Evolutionary conservation across 2,888 invertebrate species (phyloP), one percentile per base, ranked within the genome.

Genomic region (Sepiola atlantica): DNA sequence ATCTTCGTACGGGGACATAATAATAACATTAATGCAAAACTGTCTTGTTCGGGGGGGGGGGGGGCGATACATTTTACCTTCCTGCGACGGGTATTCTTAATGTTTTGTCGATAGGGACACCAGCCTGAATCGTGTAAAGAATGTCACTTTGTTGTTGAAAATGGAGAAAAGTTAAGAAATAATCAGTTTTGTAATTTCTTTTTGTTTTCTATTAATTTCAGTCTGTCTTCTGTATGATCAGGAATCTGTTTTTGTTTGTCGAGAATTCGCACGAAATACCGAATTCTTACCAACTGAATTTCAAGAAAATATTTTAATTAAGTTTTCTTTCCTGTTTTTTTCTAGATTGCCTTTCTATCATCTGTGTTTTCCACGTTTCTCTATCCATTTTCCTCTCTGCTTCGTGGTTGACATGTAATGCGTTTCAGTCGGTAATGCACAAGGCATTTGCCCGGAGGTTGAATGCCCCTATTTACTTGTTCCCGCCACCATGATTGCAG

Each of bases 231-330:
- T 32, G 0, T 16, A 12, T 61, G 0, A 61, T 21, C 61, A 61
- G 8, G 10, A 16, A 16, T 77, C 12, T n/a, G 6, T 77, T 77
- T n/a, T 77, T n/a, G 16, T 77, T 77, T n/a, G 16, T 77, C 14
- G 14, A 77, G n/a, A 32, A 14, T n/a, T 77, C 32, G 4, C 77
- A 77, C 16, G n/a, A 77, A 77, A 77, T 77, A n/a, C n/a, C 77
- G 18, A 77, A n/a, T 77, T 77, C 77, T 77, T 77, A 77, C 32
- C 77, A 77, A 77, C n/a, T n/a, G n/a, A 77, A 77, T 77, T 18
- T 77, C n/a, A n/a, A n/a, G 77, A 77, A 77, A 77, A 77, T 77
- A n/a, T 77, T 77, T 32, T n/a, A 77, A 77, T 77, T 77, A 77
- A 77, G 14, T n/a, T 77, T 77, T n/a, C 32, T 77, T 77, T n/a